phyloP scores from a whole-genome alignment of 2,113 vertebrate species.

The Arenaria interpres region DNA sequence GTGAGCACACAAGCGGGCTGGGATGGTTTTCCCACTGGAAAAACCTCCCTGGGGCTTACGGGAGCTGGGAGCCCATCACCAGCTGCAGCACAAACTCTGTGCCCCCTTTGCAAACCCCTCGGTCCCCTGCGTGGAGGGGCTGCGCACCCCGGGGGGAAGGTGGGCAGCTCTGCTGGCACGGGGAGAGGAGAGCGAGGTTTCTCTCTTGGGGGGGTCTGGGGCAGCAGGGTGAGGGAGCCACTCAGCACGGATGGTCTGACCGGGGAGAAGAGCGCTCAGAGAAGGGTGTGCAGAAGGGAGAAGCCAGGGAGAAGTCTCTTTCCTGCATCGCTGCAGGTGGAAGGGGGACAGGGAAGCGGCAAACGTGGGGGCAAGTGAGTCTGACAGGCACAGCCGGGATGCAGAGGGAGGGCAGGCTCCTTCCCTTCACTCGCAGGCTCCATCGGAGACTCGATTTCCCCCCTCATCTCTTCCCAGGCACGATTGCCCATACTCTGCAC shows the following conservation, averaged over 20 bases:
- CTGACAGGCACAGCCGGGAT: accelerated
- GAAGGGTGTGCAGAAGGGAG: background rate
- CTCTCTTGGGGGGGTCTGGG: background rate
- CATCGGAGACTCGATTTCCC: background rate
- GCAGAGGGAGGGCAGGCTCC: background rate
- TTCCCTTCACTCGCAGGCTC: background rate
- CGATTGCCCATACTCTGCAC: accelerated
- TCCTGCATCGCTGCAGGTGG: background rate
- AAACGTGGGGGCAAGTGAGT: background rate
- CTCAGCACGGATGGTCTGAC: background rate
- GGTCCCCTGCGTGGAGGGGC: background rate
- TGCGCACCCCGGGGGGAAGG: background rate
- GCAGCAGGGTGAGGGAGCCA: background rate
- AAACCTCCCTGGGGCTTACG: background rate
- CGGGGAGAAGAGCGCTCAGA: background rate
- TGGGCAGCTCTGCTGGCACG: background rate
- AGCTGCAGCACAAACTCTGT: background rate
- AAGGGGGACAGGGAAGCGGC: background rate
- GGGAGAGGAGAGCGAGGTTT: background rate
- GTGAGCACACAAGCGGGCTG: background rate
- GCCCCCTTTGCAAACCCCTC: background rate
- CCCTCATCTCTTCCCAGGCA: background rate
- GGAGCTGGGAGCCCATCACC: background rate
- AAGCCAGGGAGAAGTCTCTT: background rate
- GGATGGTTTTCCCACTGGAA: background rate